A percentile compares a stretch with the other conserved stretches of the same genome.
Conservation (phyloP, 2,888 invertebrate species). For the Pollenia angustigena region DNA sequence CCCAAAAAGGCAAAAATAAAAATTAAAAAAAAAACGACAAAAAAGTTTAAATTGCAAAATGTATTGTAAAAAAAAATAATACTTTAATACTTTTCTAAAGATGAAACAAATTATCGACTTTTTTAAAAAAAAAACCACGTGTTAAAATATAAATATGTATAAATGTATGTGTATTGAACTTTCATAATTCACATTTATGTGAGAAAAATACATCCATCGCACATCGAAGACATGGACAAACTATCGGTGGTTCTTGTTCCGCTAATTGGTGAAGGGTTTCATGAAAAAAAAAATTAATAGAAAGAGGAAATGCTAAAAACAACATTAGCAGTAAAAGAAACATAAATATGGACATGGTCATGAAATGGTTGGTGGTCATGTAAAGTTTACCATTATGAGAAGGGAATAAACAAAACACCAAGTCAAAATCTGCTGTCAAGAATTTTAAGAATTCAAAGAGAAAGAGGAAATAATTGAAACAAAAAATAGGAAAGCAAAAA, state of each 20-base stretch:
- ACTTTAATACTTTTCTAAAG: conserved; percentile 10
- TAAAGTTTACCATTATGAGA: conserved; percentile 29
- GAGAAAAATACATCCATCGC: neutral
- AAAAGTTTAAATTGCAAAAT: conserved; percentile 25
- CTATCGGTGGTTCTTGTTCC: conserved; percentile 15
- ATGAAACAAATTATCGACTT: conserved; percentile 29
- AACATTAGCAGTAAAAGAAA: neutral
- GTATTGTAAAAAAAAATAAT: neutral
- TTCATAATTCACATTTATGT: conserved; percentile 26
- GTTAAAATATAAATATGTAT: conserved; percentile 56
- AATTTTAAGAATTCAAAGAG: conserved; percentile 13
- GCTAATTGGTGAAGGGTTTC: conserved; percentile 14
- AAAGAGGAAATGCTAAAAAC: neutral
- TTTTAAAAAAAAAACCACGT: conserved; percentile 47
- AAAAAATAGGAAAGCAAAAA: conserved; percentile 68
- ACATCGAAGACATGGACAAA: conserved; percentile 22
- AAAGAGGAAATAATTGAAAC: conserved; percentile 45
- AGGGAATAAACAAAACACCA: conserved; percentile 22
- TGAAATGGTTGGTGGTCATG: conserved; percentile 41
- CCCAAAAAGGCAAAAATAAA: neutral
- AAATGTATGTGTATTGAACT: conserved; percentile 51
- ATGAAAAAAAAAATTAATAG: neutral
- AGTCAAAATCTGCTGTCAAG: conserved; percentile 57
- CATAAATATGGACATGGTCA: conserved; percentile 7
- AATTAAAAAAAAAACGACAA: neutral